Evolutionary conservation across 2,113 vertebrate species (phyloP).

Genomic region (Albula glossodonta): DNA sequence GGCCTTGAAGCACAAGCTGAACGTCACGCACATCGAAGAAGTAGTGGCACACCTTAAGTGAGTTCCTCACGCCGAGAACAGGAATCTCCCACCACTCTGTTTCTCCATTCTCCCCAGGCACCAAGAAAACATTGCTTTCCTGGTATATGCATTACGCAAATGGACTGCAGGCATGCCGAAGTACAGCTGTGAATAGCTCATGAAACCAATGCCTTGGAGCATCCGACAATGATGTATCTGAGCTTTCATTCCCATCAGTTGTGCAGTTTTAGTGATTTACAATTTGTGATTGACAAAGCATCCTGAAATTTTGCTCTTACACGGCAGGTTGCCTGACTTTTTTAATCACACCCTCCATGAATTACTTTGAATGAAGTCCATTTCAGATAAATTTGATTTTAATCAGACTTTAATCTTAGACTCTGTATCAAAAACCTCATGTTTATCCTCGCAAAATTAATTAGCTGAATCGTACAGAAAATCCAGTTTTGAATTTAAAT

Average conservation of each 20-base stretch:
- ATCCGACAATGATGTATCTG: background rate
- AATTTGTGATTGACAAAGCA: background rate
- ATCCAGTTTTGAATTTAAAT: too few species aligned
- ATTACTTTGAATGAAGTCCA: background rate
- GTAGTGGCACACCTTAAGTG: conserved; percentile 74
- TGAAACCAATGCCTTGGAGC: background rate
- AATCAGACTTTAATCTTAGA: background rate
- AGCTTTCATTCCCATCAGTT: background rate
- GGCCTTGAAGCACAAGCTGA: conserved; percentile 71
- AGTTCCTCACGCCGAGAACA: conserved; percentile 35
- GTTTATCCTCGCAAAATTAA: background rate
- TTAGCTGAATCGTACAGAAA: too few species aligned
- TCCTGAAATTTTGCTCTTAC: background rate
- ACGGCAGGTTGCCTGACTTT: background rate
- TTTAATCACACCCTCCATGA: background rate
- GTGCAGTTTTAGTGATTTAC: background rate
- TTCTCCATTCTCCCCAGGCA: background rate
- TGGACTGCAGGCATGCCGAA: background rate
- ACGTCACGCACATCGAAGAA: conserved; percentile 69
- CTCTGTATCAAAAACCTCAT: background rate
- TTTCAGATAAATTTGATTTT: background rate
- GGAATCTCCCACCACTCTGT: background rate
- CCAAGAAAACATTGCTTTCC: background rate
- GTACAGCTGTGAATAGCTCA: background rate
- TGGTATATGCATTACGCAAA: background rate